Evolutionary conservation across 2,797 vertebrate species (phyloP).

Genomic region (Arrhamphus sclerolepis): DNA sequence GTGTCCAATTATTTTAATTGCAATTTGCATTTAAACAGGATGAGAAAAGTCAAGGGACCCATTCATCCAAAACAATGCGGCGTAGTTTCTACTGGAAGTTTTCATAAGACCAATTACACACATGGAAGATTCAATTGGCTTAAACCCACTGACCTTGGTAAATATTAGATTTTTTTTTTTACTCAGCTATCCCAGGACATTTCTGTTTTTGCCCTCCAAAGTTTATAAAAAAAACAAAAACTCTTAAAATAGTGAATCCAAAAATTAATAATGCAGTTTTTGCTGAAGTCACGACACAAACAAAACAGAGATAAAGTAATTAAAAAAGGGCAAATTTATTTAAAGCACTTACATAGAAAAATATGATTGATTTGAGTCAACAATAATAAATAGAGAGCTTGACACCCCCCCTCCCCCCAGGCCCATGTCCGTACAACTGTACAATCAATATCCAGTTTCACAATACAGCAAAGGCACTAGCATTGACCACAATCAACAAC

Average conservation of each 20-base stretch:
- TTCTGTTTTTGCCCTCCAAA: background rate
- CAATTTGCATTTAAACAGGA: slow-evolving; percentile 43
- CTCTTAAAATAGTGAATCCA: background rate
- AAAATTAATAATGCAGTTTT: background rate
- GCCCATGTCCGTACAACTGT: slow-evolving; percentile 77
- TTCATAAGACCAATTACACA: slow-evolving; percentile 47
- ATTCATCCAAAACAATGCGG: slow-evolving; percentile 33
- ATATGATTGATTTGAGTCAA: slow-evolving; percentile 86
- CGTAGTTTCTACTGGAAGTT: slow-evolving; percentile 15
- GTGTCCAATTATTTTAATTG: slow-evolving; percentile 14
- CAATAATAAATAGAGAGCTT: slow-evolving; percentile 85
- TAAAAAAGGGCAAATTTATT: slow-evolving; percentile 85
- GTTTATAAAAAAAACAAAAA: background rate
- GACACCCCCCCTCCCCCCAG: slow-evolving; percentile 71
- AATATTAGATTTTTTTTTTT: slow-evolving; percentile 1
- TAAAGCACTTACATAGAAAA: slow-evolving; percentile 88
- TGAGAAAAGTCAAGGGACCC: slow-evolving; percentile 8
- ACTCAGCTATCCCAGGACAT: background rate
- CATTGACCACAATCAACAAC: slow-evolving; percentile 79
- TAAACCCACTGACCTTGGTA: slow-evolving; percentile 22
- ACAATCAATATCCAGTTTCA: slow-evolving; percentile 85
- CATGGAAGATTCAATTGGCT: slow-evolving; percentile 35
- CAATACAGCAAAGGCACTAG: slow-evolving; percentile 87
- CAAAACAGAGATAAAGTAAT: slow-evolving; percentile 38
- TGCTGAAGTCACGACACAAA: background rate